Evolutionary conservation across 2,797 vertebrate genomes (phyloP).

Genomic region (Lacerta viridis): DNA sequence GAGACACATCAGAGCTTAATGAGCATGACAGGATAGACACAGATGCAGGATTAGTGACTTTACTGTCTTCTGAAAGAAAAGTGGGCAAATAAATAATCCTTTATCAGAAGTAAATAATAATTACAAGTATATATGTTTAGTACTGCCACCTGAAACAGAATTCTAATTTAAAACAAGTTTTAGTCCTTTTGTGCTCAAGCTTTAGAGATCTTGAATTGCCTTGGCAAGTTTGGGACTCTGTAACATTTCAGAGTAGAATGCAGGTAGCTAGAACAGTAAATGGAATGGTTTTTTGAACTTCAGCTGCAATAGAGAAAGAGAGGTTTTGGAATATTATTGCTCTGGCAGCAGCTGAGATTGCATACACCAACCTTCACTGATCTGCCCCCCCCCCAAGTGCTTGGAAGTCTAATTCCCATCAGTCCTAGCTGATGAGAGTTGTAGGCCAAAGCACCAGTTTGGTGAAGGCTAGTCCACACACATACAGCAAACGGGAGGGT

Average conservation of each 20-base stretch:
- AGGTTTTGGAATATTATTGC: no score
- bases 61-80: neutral
- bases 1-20: neutral
- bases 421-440: neutral
- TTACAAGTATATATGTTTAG: no score
- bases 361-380: no score
- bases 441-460: no score
- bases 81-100: neutral
- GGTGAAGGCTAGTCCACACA: neutral
- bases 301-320: neutral
- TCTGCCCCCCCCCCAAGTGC: no score
- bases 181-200: neutral
- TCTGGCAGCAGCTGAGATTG: no score
- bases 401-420: neutral
- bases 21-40: neutral
- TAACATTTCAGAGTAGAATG: neutral
- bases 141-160: no score
- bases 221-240: neutral
- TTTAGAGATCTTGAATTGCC: neutral
- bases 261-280: neutral
- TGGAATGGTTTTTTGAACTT: neutral
- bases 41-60: neutral
- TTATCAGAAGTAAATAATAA: neutral
- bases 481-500: neutral
- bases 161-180: neutral